Evolutionary conservation across 2,113 vertebrate genomes (phyloP).

Genomic region (Bungarus multicinctus): DNA sequence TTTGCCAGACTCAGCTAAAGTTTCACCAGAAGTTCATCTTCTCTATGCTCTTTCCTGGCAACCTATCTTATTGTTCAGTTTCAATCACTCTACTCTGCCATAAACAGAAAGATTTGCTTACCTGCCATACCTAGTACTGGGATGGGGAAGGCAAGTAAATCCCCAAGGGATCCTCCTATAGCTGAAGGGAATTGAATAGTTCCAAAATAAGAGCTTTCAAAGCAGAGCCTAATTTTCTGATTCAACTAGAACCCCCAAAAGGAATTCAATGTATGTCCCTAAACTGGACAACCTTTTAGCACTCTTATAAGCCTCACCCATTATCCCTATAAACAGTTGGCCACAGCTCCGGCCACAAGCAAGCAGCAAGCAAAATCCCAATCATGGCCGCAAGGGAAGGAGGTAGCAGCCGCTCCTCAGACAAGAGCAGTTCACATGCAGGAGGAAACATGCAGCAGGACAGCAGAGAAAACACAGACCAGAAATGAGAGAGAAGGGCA

Average conservation of each 20-base stretch:
- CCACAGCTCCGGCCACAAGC: slow-evolving; percentile 45
- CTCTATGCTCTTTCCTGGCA: neutral
- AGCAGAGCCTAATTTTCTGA: neutral
- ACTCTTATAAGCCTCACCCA: neutral
- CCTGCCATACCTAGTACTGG: neutral
- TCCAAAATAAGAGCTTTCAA: neutral
- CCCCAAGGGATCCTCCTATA: neutral
- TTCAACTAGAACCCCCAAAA: neutral
- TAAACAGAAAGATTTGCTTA: neutral
- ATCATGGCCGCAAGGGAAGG: neutral
- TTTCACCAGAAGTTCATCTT: neutral
- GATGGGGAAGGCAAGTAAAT: neutral
- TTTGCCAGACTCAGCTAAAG: neutral
- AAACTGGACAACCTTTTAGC: neutral
- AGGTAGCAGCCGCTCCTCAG: neutral
- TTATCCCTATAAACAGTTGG: neutral
- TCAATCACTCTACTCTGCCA: neutral
- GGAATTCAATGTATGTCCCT: neutral
- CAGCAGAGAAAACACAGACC: slow-evolving; percentile 6
- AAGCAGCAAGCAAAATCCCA: slow-evolving; percentile 50
- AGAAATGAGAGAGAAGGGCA: slow-evolving; percentile 22
- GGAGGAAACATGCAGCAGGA: slow-evolving; percentile 38
- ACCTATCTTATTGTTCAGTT: neutral
- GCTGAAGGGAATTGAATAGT: neutral
- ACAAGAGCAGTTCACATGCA: slow-evolving; percentile 33